Base-by-base conservation (phyloP, 2,797 vertebrate genomes). In the Tolypeutes matacus region DNA sequence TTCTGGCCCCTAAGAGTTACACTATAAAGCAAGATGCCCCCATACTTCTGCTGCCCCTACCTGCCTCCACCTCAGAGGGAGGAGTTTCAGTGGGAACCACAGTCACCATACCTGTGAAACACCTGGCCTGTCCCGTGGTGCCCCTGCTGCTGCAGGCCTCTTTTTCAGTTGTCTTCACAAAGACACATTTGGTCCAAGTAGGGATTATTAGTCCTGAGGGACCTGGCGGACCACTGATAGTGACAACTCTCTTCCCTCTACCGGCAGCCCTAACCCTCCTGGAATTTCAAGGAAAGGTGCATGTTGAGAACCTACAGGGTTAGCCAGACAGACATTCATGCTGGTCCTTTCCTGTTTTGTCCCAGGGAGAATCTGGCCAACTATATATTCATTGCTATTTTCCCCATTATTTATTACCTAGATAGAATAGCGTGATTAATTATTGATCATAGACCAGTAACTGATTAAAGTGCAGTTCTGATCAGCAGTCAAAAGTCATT, bases 391-490 rank as follows among this genome's bases (percentile, higher is more conserved):
- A 97, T 96, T 96, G 95, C 95, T 97, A 93, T 97, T 97, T 97
- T 95, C 89, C 97, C 96, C 94, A 95, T 97, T 97, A 97, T 97
- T 97, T 97, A 97, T 97, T 97, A 97, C 96, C 95, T 95, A 97
- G 96, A 93, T 95, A 95, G 96, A 97, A 97, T 95, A 97, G 95
- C 91, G 90, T 97, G 96, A 97, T 97, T 97, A 97, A 97, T 97
- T 97, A 97, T 97, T 97, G 96, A 97, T 97, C 97, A 97, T 96
- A 97, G 95, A 95, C 96, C 85, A 93, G 97, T 97, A 97, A 97
- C 96, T 97, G 97, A 97, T 97, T 97, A 97, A 97, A 97, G 95
- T 91, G 93, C 85, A 90, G 94, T 97, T 97, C 97, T 97, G 97
- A 97, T 97, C 96, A 96, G 97, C 96, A 97, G 97, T 97, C 97